Conservation (phyloP, 2,888 invertebrate genomes). For the Drosophila glabriapex region DNA sequence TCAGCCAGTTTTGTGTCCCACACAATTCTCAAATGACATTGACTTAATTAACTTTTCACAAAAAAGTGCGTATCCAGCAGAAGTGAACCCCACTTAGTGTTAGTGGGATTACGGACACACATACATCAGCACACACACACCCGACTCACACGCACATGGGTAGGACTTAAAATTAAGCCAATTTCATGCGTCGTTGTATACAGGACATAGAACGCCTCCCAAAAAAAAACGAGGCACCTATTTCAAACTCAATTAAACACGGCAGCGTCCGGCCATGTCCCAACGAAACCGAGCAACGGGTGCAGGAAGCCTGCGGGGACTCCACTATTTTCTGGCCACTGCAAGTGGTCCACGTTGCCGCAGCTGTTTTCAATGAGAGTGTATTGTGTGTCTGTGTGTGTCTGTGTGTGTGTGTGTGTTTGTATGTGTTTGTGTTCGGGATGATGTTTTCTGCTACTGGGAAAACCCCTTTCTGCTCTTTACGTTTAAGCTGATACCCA, state of each 20-base stretch:
- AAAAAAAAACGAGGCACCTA: constrained; percentile 66
- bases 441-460: constrained; percentile 6
- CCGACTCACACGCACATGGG: constrained; percentile 8
- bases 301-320: background rate
- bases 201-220: constrained; percentile 17
- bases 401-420: constrained; percentile 1
- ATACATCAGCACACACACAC: constrained; percentile 4
- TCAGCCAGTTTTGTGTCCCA: constrained; percentile 4
- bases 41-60: constrained; percentile 43
- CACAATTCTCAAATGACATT: constrained; percentile 22
- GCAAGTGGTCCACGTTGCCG: constrained; percentile 47
- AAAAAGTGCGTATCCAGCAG: constrained; percentile 38
- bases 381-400: constrained; percentile 1
- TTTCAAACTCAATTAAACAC: constrained; percentile 81
- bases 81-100: constrained; percentile 19
- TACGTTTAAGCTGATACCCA: constrained; percentile 47
- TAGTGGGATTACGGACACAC: constrained; percentile 11
- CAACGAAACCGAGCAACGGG: constrained; percentile 23
- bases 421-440: constrained; percentile 7
- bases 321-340: background rate
- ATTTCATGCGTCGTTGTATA: constrained; percentile 67
- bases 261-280: constrained; percentile 39
- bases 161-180: constrained; percentile 68
- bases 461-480: constrained; percentile 31
- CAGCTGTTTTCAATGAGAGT: constrained; percentile 52